Conservation (phyloP, 1,140 invertebrate species). For the Drosophila kepulauana region DNA sequence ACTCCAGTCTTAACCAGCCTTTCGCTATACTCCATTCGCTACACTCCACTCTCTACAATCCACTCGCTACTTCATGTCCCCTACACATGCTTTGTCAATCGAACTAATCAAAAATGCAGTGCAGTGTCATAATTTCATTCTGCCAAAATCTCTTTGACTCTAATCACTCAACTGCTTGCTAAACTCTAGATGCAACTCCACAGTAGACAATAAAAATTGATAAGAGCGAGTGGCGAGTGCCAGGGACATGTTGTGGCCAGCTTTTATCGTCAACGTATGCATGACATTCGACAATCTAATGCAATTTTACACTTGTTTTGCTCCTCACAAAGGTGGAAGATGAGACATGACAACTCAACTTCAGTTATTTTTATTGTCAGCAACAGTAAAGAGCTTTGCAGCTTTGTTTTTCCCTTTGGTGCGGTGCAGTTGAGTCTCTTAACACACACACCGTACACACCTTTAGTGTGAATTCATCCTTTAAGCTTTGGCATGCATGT, state of each 20-base stretch:
- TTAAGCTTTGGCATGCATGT: too few relatives aligned
- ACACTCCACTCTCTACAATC: too few relatives aligned
- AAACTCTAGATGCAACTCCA: neutral
- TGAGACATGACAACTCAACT: conserved; percentile 5
- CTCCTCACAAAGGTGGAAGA: conserved; percentile 12
- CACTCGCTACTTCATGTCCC: too few relatives aligned
- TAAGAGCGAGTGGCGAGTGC: too few relatives aligned
- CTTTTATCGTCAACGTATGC: neutral
- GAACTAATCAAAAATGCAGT: too few relatives aligned
- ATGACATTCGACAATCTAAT: conserved; percentile 16
- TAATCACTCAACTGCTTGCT: neutral
- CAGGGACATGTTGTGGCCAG: neutral
- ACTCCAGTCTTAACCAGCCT: too few relatives aligned
- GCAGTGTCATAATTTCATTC: too few relatives aligned
- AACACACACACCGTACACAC: too few relatives aligned
- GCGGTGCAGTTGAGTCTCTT: neutral
- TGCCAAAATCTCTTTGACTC: too few relatives aligned
- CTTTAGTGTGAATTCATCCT: too few relatives aligned
- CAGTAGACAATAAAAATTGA: neutral
- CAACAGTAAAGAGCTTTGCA: neutral
- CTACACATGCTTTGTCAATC: too few relatives aligned
- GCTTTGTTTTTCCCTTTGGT: neutral
- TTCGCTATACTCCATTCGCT: too few relatives aligned
- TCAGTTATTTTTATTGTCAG: conserved; percentile 5
- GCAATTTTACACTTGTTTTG: conserved; percentile 14